Base-by-base conservation (phyloP, 2,113 vertebrate species). In the Alethe diademata region DNA sequence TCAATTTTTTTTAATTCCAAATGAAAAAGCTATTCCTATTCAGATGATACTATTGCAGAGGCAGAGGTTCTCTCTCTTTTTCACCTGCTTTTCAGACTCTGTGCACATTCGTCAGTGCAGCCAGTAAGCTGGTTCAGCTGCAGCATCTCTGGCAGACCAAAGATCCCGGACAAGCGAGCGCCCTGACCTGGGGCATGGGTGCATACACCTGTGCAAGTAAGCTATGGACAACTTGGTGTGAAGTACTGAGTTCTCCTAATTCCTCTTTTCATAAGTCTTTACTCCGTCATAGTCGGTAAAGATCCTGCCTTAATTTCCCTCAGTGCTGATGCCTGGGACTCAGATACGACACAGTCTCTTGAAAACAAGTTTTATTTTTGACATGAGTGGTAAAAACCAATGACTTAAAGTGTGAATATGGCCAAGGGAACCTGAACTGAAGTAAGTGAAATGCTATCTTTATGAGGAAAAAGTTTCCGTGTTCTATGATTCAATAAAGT, bases 71-170 rank as follows among this genome's bases (percentile, higher is more conserved):
- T 62, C 74, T 75, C 38, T 53, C 53, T 25, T 87, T 78, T 67
- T 36, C 16, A 35, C 28, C 22, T 93, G 80, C 7, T 92, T 95
- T 96, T 50, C 95, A 99, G 99, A 99, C 99, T 81, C 62, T 99
- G 31, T 99, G 99, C 93, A 99, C 98, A 0, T 83, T 99, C 29
- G 97, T 99, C 95, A 99, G 99, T 23, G 99, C 98, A 0, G 97
- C 98, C 90, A 99, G 99, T 93, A 99, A 99, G 93, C 92, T 99
- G 61, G 98, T 97, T 7, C 99, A 99, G 96, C 98, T 99, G 71
- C 98, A 96, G 71, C 98, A 97, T 33, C 97, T 99, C 92, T 99
- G 99, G 99, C 95, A 95, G 92, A 97, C 98, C 1, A 98, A 95
- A 64, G 98, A 99, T 54, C 95, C 99, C 0, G 98, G 98, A 8